Evolutionary conservation across 1,140 invertebrate species (phyloP), one percentile per base, ranked within the genome.

Genomic region (Brachionus asplanchnoidis): DNA sequence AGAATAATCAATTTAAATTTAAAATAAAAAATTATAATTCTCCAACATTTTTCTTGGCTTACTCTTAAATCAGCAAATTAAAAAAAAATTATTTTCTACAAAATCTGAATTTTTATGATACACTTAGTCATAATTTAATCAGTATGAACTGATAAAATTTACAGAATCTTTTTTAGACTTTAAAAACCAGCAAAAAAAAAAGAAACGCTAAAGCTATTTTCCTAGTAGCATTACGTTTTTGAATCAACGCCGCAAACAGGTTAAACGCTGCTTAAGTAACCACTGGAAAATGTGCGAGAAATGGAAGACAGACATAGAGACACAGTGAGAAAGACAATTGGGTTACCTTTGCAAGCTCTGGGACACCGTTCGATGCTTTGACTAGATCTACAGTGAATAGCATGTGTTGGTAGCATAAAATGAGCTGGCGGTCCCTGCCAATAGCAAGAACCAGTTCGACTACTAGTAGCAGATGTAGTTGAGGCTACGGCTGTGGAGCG

Each of bases 391-490:
- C 79, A 82, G 60, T 82, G 79, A 28, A 65, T 82, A 82, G 79
- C 79, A 65, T 82, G 79, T 26, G 79, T 82, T 65, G 79, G 79
- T 46, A 82, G 53, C 79, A 82, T 82, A 82, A 82, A 82, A 68
- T 82, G 79, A 65, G 79, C 79, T 17, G 79, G 79, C 42, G 79
- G 79, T 44, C 79, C 79, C 17, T 82, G 32, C 79, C 79, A 82
- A 68, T 46, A 82, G 36, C 40, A 82, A 17, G 7, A 20, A 40
- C 42, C 56, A 40, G 42, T n/a, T 56, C 23, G 23, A 80, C 28
- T 60, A 17, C 77, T 53, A 65, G 28, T 65, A 80, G 77, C 32
- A 32, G 42, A 53, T 80, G 77, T 53, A 14, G n/a, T 53, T 80
- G 77, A 28, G 17, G 46, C 77, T 80, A 80, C 44, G 44, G 77